Evolutionary conservation across 2,888 invertebrate species (phyloP).

Genomic region (Zonitis immaculata): DNA sequence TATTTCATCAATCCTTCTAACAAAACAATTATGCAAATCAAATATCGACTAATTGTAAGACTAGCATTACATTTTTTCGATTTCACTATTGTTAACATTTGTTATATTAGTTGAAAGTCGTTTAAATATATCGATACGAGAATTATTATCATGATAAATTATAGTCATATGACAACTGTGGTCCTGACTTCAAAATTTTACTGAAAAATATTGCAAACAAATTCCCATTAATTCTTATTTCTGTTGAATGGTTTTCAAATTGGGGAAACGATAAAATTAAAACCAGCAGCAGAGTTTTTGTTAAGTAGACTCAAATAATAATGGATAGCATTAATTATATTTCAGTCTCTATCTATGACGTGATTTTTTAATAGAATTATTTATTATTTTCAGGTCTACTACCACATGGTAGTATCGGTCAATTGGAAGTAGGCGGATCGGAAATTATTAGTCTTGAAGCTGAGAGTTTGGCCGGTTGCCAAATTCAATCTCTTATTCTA

Average conservation of each 20-base stretch:
- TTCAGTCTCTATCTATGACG: too few relatives aligned
- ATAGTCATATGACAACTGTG: constrained; percentile 27
- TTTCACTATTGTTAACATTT: too few relatives aligned
- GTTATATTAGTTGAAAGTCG: too few relatives aligned
- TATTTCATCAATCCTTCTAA: too few relatives aligned
- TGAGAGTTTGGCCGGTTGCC: constrained; percentile 70
- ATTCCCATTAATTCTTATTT: constrained; percentile 23
- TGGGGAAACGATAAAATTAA: constrained; percentile 33
- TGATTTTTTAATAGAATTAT: too few relatives aligned
- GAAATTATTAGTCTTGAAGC: constrained; percentile 75
- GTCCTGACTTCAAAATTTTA: constrained; percentile 14
- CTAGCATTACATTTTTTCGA: too few relatives aligned
- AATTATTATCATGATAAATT: constrained; percentile 27
- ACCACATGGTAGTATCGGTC: constrained; percentile 72
- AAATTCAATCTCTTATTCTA: constrained; percentile 74
- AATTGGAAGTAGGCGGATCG: constrained; percentile 79
- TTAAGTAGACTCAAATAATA: not conserved
- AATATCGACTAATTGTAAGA: too few relatives aligned
- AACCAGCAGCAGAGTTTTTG: constrained; percentile 19
- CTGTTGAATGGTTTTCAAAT: constrained; percentile 27
- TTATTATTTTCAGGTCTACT: constrained; percentile 61
- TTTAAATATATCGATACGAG: constrained; percentile 14
- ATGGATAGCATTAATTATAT: not conserved
- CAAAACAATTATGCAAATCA: too few relatives aligned
- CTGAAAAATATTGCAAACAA: constrained; percentile 32